phyloP scores from a whole-genome alignment of 2,888 invertebrate species.

The Perizoma flavofasciatum region DNA sequence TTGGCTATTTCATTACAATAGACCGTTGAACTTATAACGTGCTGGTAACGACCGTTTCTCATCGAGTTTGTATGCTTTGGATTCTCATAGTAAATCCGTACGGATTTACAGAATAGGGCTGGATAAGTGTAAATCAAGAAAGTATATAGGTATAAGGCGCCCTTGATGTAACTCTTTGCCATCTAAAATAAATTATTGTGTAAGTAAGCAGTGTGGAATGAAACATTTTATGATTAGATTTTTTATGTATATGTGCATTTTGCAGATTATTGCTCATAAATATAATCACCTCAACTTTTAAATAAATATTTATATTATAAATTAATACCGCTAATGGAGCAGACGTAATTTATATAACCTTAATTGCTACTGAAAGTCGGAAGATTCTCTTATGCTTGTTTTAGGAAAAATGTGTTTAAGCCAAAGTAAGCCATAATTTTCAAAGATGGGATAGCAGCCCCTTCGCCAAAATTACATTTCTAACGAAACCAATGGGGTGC shows the following conservation, averaged over 20 bases:
- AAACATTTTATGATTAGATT: no score
- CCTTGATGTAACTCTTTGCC: constrained; percentile 18
- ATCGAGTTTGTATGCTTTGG: constrained; percentile 56
- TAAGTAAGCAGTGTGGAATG: no score
- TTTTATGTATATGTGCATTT: no score
- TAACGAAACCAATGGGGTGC: constrained; percentile 39
- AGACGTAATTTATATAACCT: no score
- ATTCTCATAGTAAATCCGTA: constrained; percentile 55
- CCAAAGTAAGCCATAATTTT: background rate
- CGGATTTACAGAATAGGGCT: constrained; percentile 41
- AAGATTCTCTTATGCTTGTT: no score
- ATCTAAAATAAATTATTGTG: background rate
- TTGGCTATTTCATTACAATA: constrained; percentile 75
- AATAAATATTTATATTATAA: no score
- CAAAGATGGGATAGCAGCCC: constrained; percentile 7
- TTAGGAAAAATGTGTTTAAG: background rate
- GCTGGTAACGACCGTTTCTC: constrained; percentile 73
- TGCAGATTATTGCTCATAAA: no score
- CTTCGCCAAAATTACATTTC: constrained; percentile 34
- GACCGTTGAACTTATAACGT: constrained; percentile 74
- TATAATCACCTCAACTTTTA: no score
- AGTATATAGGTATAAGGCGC: constrained; percentile 19
- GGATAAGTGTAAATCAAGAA: constrained; percentile 39
- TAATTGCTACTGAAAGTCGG: no score
- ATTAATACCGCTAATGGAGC: no score